Conservation (phyloP, 2,888 invertebrate genomes). For the Hanleya hanleyi region DNA sequence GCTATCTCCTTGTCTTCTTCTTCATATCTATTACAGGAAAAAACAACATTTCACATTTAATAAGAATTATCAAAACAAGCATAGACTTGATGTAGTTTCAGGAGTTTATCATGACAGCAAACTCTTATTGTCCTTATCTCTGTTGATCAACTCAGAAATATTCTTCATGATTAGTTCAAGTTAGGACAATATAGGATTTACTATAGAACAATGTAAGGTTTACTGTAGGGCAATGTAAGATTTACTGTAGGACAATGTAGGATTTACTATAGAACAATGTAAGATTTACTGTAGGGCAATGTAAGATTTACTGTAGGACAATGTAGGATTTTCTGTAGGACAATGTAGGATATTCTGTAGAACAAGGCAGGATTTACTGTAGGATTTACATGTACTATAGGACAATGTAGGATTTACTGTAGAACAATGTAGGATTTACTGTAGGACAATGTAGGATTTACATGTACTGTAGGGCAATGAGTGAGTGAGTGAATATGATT, state of each 20-base stretch:
- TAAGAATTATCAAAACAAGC: neutral
- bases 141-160: too few relatives aligned
- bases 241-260: neutral
- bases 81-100: too few relatives aligned
- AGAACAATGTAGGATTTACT: neutral
- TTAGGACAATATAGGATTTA: too few relatives aligned
- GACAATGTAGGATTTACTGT: neutral
- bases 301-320: neutral
- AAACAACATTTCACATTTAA: neutral
- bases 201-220: too few relatives aligned
- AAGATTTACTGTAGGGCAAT: neutral
- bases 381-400: neutral
- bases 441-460: neutral
- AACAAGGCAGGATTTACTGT: too few relatives aligned
- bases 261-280: neutral
- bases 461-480: too few relatives aligned
- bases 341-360: neutral
- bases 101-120: too few relatives aligned
- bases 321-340: neutral
- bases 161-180: too few relatives aligned
- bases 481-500: too few relatives aligned
- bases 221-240: neutral
- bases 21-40: conserved; percentile 55
- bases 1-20: conserved; percentile 68
- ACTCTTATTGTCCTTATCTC: too few relatives aligned